Conservation (phyloP, 2,888 invertebrate genomes). For the Ecliptopera silaceata region DNA sequence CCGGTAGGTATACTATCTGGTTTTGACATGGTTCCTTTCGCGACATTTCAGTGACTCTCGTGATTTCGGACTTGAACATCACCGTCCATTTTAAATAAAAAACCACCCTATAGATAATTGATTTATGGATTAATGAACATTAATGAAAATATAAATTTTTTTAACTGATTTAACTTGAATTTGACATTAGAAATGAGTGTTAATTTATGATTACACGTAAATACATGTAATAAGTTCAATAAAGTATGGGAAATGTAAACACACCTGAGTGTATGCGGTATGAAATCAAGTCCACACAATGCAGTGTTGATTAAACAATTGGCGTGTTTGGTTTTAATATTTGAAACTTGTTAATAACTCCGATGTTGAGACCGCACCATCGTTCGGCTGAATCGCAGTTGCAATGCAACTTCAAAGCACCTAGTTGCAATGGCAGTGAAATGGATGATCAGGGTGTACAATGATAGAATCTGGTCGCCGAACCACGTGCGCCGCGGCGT, state of each 20-base stretch:
- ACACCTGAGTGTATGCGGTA: neutral
- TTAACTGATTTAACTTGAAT: too few relatives aligned
- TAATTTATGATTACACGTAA: neutral
- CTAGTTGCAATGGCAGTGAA: neutral
- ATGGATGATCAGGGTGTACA: neutral
- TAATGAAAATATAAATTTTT: too few relatives aligned
- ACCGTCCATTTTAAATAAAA: too few relatives aligned
- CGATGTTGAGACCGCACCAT: too few relatives aligned
- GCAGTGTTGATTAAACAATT: constrained; percentile 14
- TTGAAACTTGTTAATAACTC: too few relatives aligned
- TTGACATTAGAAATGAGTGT: neutral
- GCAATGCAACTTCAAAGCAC: neutral
- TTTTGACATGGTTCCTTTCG: too few relatives aligned
- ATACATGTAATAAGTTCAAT: neutral
- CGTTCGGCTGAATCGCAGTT: too few relatives aligned
- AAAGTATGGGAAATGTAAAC: neutral
- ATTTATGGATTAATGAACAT: too few relatives aligned
- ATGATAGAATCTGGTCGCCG: neutral
- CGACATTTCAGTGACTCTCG: too few relatives aligned
- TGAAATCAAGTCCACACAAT: neutral
- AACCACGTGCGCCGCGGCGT: constrained; percentile 9
- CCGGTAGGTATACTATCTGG: too few relatives aligned
- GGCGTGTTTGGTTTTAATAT: constrained; percentile 1
- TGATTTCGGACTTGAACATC: too few relatives aligned
- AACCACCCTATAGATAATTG: too few relatives aligned